Evolutionary conservation across 2,888 invertebrate genomes (phyloP).

Genomic region (Magallana nippona): DNA sequence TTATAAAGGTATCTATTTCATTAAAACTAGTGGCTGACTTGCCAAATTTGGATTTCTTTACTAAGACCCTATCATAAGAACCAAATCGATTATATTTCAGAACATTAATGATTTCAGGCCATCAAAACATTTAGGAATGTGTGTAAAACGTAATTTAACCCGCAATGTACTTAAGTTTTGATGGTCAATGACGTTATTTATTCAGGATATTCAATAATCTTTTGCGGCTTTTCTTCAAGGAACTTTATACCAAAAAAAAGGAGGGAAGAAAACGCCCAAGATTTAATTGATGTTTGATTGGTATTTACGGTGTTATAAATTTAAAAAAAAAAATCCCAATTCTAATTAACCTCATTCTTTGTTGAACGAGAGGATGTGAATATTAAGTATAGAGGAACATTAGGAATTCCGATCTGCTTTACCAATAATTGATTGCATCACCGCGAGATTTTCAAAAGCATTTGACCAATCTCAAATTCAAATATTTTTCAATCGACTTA

Average conservation of each 20-base stretch:
- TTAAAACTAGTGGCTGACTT: too few relatives aligned
- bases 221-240: too few relatives aligned
- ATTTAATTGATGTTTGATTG: neutral
- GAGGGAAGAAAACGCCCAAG: neutral
- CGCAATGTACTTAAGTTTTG: too few relatives aligned
- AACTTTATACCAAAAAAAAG: neutral
- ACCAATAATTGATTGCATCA: neutral
- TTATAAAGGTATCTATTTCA: too few relatives aligned
- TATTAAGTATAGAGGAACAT: neutral
- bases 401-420: neutral
- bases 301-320: neutral
- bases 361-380: neutral
- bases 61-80: too few relatives aligned
- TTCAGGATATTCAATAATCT: too few relatives aligned
- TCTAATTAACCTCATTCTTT: neutral
- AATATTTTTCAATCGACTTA: neutral
- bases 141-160: too few relatives aligned
- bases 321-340: neutral
- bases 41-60: too few relatives aligned
- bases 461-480: conserved; percentile 13
- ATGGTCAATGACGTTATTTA: too few relatives aligned
- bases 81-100: too few relatives aligned
- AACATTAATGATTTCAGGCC: too few relatives aligned
- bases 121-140: too few relatives aligned
- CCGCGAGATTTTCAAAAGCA: neutral